A percentile compares a stretch with the other conserved stretches of the same genome.
Conservation (phyloP, 1,140 invertebrate genomes). For the Trichogramma pretiosum region DNA sequence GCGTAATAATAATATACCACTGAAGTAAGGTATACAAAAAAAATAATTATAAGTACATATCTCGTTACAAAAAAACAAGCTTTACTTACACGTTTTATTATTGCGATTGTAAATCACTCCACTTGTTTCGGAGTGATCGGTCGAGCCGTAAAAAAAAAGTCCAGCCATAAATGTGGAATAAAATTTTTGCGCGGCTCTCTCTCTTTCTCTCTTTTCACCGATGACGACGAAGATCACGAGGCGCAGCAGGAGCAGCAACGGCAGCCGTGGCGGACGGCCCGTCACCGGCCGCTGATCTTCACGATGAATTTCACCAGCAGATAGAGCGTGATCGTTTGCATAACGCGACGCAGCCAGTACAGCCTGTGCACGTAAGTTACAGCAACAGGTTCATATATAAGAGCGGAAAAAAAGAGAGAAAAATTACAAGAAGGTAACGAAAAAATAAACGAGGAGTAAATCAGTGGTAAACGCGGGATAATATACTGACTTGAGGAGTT, state of each 20-base stretch:
- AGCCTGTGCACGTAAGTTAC: constrained; percentile 27
- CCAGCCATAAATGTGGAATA: not conserved
- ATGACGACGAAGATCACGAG: too few relatives aligned
- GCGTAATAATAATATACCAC: too few relatives aligned
- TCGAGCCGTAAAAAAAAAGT: not conserved
- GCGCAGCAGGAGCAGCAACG: too few relatives aligned
- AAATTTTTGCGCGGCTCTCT: not conserved
- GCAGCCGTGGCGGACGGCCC: too few relatives aligned
- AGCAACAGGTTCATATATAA: not conserved
- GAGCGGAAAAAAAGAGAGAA: not conserved
- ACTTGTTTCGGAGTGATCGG: too few relatives aligned
- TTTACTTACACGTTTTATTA: too few relatives aligned
- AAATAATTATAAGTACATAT: too few relatives aligned
- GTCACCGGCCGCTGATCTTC: constrained; percentile 14
- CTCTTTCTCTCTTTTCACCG: too few relatives aligned
- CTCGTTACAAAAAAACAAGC: too few relatives aligned
- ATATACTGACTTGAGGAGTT: constrained; percentile 54
- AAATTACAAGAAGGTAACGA: not conserved
- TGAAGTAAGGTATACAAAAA: too few relatives aligned
- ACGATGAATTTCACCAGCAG: constrained; percentile 30
- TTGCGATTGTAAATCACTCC: too few relatives aligned
- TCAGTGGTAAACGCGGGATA: not conserved
- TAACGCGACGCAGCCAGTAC: constrained; percentile 38
- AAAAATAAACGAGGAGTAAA: not conserved
- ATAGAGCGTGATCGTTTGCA: constrained; percentile 31